These are phyloP conservation scores for Gibbula magus DNA, from an alignment of 2,888 invertebrate genomes.

Conservation along the genomic window DNA sequence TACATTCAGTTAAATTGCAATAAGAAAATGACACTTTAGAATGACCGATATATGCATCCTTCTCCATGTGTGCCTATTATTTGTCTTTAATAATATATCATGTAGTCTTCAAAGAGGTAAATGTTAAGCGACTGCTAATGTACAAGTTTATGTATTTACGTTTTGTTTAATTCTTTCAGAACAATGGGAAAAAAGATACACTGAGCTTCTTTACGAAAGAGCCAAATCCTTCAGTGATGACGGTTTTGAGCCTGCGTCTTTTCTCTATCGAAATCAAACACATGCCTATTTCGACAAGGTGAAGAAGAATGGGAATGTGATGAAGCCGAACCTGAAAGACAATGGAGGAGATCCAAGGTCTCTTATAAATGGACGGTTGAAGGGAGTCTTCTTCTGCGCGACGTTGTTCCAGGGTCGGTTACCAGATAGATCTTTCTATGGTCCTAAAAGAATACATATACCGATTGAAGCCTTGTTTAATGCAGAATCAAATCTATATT, in stretches of 20 bases:
- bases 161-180: too few species aligned
- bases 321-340: background rate
- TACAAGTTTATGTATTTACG: too few species aligned
- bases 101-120: too few species aligned
- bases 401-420: background rate
- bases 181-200: too few species aligned
- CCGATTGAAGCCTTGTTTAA: background rate
- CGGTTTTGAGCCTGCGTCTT: background rate
- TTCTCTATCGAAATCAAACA: slow-evolving; percentile 7
- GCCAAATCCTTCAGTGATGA: too few species aligned
- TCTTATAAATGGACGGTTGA: background rate
- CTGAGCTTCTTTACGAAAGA: too few species aligned
- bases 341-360: slow-evolving; percentile 5
- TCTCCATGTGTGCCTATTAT: too few species aligned
- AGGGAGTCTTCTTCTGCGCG: slow-evolving; percentile 12
- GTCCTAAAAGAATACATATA: background rate
- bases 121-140: too few species aligned
- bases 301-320: background rate
- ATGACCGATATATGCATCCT: too few species aligned
- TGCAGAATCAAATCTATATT: background rate
- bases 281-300: background rate
- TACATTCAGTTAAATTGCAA: too few species aligned
- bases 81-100: too few species aligned
- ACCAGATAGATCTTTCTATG: background rate
- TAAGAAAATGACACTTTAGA: too few species aligned